Percentiles rank a stretch among this genome's conserved stretches.
Evolutionary conservation across 2,888 invertebrate genomes (phyloP).

Genomic region (Drosophila paramelanica): DNA sequence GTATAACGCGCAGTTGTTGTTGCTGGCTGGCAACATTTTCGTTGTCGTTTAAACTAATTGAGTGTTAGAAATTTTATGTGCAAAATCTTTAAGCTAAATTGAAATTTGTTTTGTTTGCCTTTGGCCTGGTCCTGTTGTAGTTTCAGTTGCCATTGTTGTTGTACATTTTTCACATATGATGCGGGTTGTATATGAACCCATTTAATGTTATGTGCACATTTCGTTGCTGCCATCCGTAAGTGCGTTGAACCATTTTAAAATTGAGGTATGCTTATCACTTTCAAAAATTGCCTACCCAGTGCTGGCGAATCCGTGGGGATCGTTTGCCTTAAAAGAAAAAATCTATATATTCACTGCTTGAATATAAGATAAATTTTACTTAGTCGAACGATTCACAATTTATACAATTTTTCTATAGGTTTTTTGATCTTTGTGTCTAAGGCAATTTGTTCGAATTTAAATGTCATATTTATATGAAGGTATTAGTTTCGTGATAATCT

Average conservation of each 20-base stretch:
- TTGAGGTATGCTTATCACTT: slow-evolving; percentile 64
- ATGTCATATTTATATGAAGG: not conserved
- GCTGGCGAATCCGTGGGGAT: not conserved
- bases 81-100: slow-evolving; percentile 80
- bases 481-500: slow-evolving; percentile 3
- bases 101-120: slow-evolving; percentile 74
- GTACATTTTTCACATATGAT: slow-evolving; percentile 69
- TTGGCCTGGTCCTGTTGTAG: slow-evolving; percentile 25
- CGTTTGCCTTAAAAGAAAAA: not conserved
- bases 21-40: slow-evolving; percentile 70
- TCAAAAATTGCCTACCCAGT: slow-evolving; percentile 36
- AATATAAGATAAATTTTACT: not conserved
- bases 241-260: slow-evolving; percentile 72
- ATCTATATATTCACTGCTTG: not conserved
- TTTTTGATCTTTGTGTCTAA: not conserved
- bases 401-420: not conserved
- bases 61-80: slow-evolving; percentile 82
- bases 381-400: too few relatives aligned
- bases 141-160: slow-evolving; percentile 25
- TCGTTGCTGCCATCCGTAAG: slow-evolving; percentile 52
- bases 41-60: slow-evolving; percentile 81
- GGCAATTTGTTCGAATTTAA: not conserved
- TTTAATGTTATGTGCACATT: slow-evolving; percentile 75
- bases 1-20: slow-evolving; percentile 25
- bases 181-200: slow-evolving; percentile 78